Base-by-base conservation (phyloP, 1,140 invertebrate genomes). In the Drosophila dunni region DNA sequence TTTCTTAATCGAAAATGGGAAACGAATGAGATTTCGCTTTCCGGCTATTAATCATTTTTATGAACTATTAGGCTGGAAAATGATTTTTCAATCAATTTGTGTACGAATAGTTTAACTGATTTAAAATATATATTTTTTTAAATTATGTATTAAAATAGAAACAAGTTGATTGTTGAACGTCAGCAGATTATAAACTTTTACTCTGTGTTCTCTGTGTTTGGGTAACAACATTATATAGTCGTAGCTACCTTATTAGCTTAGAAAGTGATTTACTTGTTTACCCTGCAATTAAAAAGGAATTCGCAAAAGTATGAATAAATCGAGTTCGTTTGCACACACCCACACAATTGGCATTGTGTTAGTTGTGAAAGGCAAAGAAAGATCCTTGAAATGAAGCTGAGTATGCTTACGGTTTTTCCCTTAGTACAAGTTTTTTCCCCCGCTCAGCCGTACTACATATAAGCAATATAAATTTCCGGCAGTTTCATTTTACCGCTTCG, bases 401-500 rank as follows among this genome's bases (percentile, higher is more conserved):
- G 20, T 29, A 7, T 66, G 50, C 44, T 66, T 67, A 74, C 57
- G 69, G 63, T 48, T 50, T 67, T 58, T 58, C 17, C 46, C 40
- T 33, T 24, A 29, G 24, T 29, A 9, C 9, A 56, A 50, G 45
- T 61, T 46, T 58, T 61, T 62, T 36, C 45, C 50, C 61, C 62
- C 46, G n/a, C 33, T 20, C 34, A 38, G 20, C 6, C 29, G 36
- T 40, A 61, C n/a, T 20, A 20, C n/a, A 66, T 60, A 76, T 85
- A 82, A 85, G 81, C 73, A 67, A 80, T 83, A 84, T 77, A 83
- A 83, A 83, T 83, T 80, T 84, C 77, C 64, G 81, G 67, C 73
- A 77, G 72, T 83, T 79, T 61, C 63, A 61, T 75, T 82, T 86
- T 79, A 75, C 67, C 78, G 68, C 77, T 80, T 83, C 73, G 75